Percentiles rank a stretch among this genome's conserved stretches.
Evolutionary conservation across 1,140 invertebrate genomes (phyloP).

Genomic region (Arion vulgaris): DNA sequence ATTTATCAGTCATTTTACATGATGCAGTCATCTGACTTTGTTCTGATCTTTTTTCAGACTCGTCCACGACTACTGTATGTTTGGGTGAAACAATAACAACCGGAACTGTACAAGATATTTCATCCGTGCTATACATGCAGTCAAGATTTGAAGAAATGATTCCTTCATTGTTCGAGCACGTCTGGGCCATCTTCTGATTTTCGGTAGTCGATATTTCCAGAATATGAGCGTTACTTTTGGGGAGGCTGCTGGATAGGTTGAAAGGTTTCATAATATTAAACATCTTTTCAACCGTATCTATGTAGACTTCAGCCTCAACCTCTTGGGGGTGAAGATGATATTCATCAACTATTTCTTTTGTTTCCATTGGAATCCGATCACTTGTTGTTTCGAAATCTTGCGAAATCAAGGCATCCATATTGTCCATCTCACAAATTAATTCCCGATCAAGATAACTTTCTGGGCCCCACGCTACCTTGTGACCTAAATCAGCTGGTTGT

Average conservation of each 20-base stretch:
- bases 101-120: not conserved
- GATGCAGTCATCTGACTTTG: not conserved
- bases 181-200: not conserved
- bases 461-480: not conserved
- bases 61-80: not conserved
- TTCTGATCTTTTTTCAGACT: not conserved
- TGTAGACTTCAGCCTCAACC: not conserved
- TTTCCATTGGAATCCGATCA: not conserved
- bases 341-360: not conserved
- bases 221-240: too few species aligned
- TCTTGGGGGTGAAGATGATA: not conserved
- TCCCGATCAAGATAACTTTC: not conserved
- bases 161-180: not conserved
- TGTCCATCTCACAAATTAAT: not conserved
- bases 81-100: not conserved
- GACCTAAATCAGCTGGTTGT: too few species aligned
- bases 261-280: not conserved
- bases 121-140: not conserved
- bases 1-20: not conserved
- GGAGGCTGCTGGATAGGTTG: not conserved
- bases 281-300: too few species aligned
- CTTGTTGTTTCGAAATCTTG: not conserved
- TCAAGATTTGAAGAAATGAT: not conserved
- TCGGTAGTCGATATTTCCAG: not conserved
- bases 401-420: too few species aligned